Base-by-base conservation (phyloP, 2,888 invertebrate species). In the Exocentrus adspersus region DNA sequence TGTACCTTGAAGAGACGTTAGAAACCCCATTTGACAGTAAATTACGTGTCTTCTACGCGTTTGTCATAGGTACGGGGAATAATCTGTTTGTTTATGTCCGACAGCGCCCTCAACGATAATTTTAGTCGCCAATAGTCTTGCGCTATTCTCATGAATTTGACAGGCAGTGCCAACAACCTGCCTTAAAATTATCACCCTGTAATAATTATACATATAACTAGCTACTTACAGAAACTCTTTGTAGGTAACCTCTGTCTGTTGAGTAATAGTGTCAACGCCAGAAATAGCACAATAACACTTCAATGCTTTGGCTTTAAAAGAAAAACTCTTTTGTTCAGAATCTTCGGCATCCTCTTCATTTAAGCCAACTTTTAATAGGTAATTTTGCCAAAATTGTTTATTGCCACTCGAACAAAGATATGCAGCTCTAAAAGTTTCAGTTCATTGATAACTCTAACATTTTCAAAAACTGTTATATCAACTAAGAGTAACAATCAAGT, bases 241-340 rank as follows among this genome's bases (percentile, higher is more conserved):
- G 46, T 74, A 74, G 4, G 68, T 59, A 16, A 65, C 59, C 7
- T 68, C 67, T 0, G 74, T 73, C 43, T 77, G 52, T 10, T 65
- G 17, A 43, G 69, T 67, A n/a, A 81, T 72, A 1, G 69, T 74
- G 12, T 68, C 68, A 16, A 56, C 54, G 65, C 77, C 73, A 0
- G 77, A 68, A 56, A 80, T 77, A n/a, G 71, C 71, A 17, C 73
- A 75, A 19, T 79, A 75, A 66, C 80, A 79, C 70, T 77, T 80
- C 56, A 80, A 58, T 32, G 77, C 75, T 28, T 73, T 77, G 10
- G 73, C 78, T 66, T 71, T 74, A 46, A 71, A 74, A 12, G 66
- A 62, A 12, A 71, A 65, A 30, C 63, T 72, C 57, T 59, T 57
- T 6, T 70, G 50, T 14, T 71, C 67, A 7, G 43, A 52, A 24